Conservation (phyloP, 2,888 invertebrate genomes). For the Allophyes oxyacanthae region DNA sequence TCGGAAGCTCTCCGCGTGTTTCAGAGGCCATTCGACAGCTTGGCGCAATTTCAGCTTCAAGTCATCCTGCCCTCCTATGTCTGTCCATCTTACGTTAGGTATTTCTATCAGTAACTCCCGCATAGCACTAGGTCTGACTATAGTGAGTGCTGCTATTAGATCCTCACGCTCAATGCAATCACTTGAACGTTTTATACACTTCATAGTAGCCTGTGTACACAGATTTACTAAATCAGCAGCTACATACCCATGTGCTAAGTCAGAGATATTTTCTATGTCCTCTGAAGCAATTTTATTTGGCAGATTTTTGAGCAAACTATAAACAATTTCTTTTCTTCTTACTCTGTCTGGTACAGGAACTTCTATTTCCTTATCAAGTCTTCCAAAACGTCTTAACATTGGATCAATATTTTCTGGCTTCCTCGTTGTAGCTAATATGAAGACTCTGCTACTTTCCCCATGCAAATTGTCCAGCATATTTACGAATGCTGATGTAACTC, state of each 20-base stretch:
- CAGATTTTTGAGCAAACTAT: constrained; percentile 89
- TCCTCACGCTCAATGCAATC: constrained; percentile 84
- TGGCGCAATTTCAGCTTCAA: constrained; percentile 96
- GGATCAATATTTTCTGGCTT: constrained; percentile 94
- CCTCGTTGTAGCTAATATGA: constrained; percentile 94
- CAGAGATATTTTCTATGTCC: constrained; percentile 91
- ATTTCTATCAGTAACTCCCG: constrained; percentile 96
- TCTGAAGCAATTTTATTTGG: constrained; percentile 87
- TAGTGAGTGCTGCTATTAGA: constrained; percentile 90
- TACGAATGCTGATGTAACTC: constrained; percentile 91
- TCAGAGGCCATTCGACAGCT: constrained; percentile 98
- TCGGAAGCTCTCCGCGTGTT: constrained; percentile 94
- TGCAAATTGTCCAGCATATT: constrained; percentile 90
- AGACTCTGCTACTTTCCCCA: constrained; percentile 86
- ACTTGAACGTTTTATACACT: constrained; percentile 86
- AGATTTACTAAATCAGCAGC: constrained; percentile 95
- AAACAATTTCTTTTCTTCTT: constrained; percentile 91
- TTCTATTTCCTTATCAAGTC: constrained; percentile 95
- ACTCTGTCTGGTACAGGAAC: constrained; percentile 92
- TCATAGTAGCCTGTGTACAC: constrained; percentile 92
- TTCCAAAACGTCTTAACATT: constrained; percentile 93
- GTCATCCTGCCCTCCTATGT: constrained; percentile 97
- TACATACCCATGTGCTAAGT: constrained; percentile 96
- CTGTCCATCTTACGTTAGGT: constrained; percentile 96
- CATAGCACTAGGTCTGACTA: constrained; percentile 97